Conservation (phyloP, 2,888 invertebrate genomes). For the Caenorhabditis uteleia region DNA sequence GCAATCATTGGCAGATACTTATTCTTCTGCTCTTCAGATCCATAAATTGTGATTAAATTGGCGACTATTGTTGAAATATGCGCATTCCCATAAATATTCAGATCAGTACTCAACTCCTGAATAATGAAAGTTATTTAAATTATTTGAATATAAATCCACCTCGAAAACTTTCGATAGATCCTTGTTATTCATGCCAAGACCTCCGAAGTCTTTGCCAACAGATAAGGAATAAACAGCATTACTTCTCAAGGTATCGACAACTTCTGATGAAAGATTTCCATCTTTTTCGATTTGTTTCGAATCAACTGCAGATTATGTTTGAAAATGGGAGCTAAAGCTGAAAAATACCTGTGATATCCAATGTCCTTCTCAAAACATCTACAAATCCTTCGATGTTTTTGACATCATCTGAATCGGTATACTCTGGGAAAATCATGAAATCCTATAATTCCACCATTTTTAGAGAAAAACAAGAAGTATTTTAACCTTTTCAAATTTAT, state of each 20-base stretch:
- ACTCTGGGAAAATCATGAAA: constrained; percentile 69
- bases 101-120: constrained; percentile 53
- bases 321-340: background rate
- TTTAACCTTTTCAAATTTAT: constrained; percentile 66
- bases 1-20: constrained; percentile 45
- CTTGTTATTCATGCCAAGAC: constrained; percentile 62
- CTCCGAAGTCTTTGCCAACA: constrained; percentile 61
- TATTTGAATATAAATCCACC: constrained; percentile 13
- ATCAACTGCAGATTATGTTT: constrained; percentile 24
- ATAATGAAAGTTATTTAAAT: background rate
- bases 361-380: constrained; percentile 34
- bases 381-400: constrained; percentile 59
- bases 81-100: constrained; percentile 45
- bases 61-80: constrained; percentile 41
- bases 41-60: constrained; percentile 47
- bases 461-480: background rate
- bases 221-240: constrained; percentile 49
- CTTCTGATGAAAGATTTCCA: constrained; percentile 38
- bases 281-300: constrained; percentile 36
- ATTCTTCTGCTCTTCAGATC: constrained; percentile 40
- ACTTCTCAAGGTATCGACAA: constrained; percentile 44
- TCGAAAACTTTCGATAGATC: constrained; percentile 60
- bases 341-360: constrained; percentile 42
- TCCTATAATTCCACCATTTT: constrained; percentile 53
- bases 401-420: constrained; percentile 64